A percentile compares a stretch with the other conserved stretches of the same genome.
phyloP scores from a whole-genome alignment of 2,797 vertebrate species.

The Catharus ustulatus region DNA sequence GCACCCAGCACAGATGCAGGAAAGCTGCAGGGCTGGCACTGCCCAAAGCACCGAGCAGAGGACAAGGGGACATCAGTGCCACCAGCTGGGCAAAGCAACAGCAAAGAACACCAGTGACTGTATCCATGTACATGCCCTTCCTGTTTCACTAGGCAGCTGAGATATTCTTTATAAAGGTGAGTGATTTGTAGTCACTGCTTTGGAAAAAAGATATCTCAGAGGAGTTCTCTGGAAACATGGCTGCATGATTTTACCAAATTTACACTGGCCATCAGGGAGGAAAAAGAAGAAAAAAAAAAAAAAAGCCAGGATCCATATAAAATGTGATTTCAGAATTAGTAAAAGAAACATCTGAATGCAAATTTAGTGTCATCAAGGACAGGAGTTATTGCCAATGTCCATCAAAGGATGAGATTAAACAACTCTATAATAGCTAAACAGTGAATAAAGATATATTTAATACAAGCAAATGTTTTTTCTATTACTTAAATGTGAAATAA shows the following conservation, averaged over 20 bases:
- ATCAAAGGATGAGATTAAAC: neutral
- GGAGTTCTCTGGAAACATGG: neutral
- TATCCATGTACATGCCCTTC: rapidly evolving
- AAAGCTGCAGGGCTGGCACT: neutral
- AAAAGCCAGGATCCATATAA: neutral
- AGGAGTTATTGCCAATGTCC: neutral
- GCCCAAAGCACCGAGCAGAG: neutral
- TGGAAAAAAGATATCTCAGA: neutral
- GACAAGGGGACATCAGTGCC: neutral
- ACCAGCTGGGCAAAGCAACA: neutral
- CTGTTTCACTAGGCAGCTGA: neutral
- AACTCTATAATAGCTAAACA: neutral
- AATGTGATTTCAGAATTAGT: neutral
- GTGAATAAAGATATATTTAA: neutral
- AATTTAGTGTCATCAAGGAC: neutral
- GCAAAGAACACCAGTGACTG: neutral
- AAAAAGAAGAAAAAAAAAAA: neutral
- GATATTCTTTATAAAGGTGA: rapidly evolving
- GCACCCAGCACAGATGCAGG: neutral
- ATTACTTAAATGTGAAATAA: neutral
- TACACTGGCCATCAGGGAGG: neutral
- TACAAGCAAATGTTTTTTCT: neutral
- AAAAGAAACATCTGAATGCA: neutral
- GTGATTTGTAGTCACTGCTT: neutral
- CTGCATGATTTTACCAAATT: neutral